phyloP scores from a whole-genome alignment of 2,888 invertebrate genomes.

The Brachycybe producta region DNA sequence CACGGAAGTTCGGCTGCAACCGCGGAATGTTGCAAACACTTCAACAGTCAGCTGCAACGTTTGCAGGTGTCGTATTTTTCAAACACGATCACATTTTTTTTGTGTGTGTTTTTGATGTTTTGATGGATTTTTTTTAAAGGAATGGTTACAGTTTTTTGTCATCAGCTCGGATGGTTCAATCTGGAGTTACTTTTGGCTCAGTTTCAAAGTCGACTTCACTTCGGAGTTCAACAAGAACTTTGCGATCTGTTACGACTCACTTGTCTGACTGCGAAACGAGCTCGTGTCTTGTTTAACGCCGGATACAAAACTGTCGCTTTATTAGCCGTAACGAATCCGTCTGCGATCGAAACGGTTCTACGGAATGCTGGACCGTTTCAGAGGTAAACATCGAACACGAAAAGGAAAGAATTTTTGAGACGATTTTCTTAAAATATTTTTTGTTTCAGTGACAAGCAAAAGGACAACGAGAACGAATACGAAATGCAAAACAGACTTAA shows the following conservation, averaged over 20 bases:
- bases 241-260: conserved; percentile 78
- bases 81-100: not conserved
- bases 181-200: conserved; percentile 77
- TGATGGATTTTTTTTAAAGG: conserved; percentile 53
- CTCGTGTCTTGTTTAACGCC: conserved; percentile 65
- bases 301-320: conserved; percentile 64
- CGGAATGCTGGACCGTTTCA: conserved; percentile 70
- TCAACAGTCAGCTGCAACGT: conserved; percentile 87
- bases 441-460: conserved; percentile 58
- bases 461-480: conserved; percentile 52
- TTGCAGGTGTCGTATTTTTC: conserved; percentile 52
- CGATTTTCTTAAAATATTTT: too few relatives aligned
- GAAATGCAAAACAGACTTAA: conserved; percentile 53
- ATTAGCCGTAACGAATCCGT: conserved; percentile 58
- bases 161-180: conserved; percentile 80
- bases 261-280: conserved; percentile 66
- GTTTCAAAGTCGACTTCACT: conserved; percentile 85
- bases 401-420: too few relatives aligned
- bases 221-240: conserved; percentile 84
- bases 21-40: conserved; percentile 84
- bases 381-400: conserved; percentile 44
- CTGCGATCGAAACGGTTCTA: conserved; percentile 59
- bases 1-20: conserved; percentile 69
- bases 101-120: conserved; percentile 13
- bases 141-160: conserved; percentile 93